Conservation (phyloP, 1,140 invertebrate species). For the Eupeodes corollae region DNA sequence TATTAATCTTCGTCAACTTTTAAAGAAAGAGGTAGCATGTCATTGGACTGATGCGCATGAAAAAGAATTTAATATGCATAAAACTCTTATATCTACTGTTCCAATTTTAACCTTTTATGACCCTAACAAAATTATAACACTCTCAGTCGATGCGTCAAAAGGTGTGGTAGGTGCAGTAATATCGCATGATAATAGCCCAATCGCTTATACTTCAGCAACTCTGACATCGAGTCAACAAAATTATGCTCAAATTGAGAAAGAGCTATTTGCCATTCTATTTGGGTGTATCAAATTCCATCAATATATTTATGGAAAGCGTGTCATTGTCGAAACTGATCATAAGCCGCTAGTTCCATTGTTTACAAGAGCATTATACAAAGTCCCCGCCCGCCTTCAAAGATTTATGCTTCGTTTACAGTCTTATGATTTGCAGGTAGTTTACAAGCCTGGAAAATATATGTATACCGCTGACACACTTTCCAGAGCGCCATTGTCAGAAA, state of each 20-base stretch:
- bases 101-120: slow-evolving; percentile 28
- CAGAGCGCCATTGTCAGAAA: slow-evolving; percentile 17
- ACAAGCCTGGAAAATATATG: slow-evolving; percentile 37
- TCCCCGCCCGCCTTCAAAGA: slow-evolving; percentile 28
- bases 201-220: slow-evolving; percentile 26
- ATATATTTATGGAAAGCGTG: slow-evolving; percentile 20
- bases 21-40: slow-evolving; percentile 6
- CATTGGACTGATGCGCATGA: slow-evolving; percentile 5
- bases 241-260: slow-evolving; percentile 41
- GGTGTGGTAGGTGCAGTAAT: slow-evolving; percentile 24
- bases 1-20: slow-evolving; percentile 10
- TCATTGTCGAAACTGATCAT: slow-evolving; percentile 38
- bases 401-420: slow-evolving; percentile 28
- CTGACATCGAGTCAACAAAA: slow-evolving; percentile 25
- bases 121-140: slow-evolving; percentile 13
- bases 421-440: slow-evolving; percentile 36
- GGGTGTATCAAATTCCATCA: slow-evolving; percentile 33
- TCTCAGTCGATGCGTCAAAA: slow-evolving; percentile 28
- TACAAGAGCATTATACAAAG: slow-evolving; percentile 34
- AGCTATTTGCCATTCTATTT: slow-evolving; percentile 34
- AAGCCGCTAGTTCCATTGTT: slow-evolving; percentile 38
- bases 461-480: slow-evolving; percentile 37
- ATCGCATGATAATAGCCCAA: slow-evolving; percentile 24
- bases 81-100: slow-evolving; percentile 15
- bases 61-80: slow-evolving; percentile 14